Evolutionary conservation across 2,888 invertebrate genomes (phyloP).

Genomic region (Cerceris ruficornis): DNA sequence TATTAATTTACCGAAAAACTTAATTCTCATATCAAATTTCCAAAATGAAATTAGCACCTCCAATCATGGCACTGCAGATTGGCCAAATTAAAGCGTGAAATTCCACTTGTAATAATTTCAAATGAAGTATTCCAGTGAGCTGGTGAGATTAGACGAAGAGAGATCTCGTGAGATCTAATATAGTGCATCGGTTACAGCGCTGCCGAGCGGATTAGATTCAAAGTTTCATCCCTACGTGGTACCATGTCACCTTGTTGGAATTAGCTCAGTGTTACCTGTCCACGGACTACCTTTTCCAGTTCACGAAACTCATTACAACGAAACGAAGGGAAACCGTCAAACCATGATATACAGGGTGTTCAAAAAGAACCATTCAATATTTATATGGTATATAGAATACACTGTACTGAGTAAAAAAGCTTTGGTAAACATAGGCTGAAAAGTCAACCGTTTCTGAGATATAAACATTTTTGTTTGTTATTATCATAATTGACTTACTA

Average conservation of each 20-base stretch:
- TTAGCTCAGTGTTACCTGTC: constrained; percentile 34
- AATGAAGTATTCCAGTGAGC: neutral
- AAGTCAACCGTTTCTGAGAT: no score
- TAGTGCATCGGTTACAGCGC: constrained; percentile 36
- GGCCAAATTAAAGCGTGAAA: neutral
- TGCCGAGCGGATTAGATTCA: constrained; percentile 49
- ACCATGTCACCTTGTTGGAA: constrained; percentile 42
- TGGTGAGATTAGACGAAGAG: neutral
- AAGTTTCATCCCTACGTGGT: constrained; percentile 58
- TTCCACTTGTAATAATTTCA: constrained; percentile 8
- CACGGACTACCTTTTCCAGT: constrained; percentile 27
- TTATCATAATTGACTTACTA: no score
- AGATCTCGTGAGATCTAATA: constrained; percentile 48
- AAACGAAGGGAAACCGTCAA: neutral
- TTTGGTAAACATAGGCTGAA: no score
- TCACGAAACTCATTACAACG: constrained; percentile 35
- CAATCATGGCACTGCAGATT: no score
- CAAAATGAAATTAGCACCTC: no score
- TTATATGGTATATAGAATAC: no score
- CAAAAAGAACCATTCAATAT: no score
- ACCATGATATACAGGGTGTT: neutral
- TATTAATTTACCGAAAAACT: no score
- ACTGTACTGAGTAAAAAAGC: no score
- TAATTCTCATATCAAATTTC: no score
- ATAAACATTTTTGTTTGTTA: no score